phyloP scores from a whole-genome alignment of 2,797 vertebrate species.

The Cichlasoma orientale region DNA sequence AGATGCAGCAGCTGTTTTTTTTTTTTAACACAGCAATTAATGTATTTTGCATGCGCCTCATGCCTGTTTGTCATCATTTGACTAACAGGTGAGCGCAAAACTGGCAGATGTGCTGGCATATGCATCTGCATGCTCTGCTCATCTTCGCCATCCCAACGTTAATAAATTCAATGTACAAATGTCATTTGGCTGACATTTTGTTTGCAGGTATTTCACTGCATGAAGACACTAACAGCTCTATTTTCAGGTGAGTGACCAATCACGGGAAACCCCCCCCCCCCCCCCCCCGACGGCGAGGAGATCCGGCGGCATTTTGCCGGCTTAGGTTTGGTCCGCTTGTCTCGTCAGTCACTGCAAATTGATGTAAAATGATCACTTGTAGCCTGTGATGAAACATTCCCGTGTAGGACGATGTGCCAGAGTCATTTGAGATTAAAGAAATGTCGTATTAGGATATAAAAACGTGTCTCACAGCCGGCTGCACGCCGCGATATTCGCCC shows the following conservation, averaged over 20 bases:
- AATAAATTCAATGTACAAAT: conserved; percentile 44
- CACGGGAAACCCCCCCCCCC: too few relatives aligned
- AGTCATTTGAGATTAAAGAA: background rate
- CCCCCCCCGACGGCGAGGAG: background rate
- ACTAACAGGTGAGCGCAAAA: conserved; percentile 43
- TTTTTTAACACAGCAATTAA: conserved; percentile 33
- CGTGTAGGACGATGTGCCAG: background rate
- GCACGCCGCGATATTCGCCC: background rate
- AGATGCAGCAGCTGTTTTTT: conserved; percentile 53
- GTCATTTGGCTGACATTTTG: conserved; percentile 14
- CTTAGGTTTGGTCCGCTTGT: background rate
- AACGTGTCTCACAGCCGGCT: background rate
- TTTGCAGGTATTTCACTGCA: background rate
- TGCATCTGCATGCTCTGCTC: conserved; percentile 37
- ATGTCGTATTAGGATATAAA: background rate
- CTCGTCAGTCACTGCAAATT: background rate
- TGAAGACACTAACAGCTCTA: background rate
- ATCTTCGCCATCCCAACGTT: conserved; percentile 12
- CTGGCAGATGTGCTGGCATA: conserved; percentile 56
- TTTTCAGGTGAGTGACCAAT: background rate
- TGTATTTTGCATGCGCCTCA: conserved; percentile 50
- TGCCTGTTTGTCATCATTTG: conserved; percentile 12
- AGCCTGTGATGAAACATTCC: background rate
- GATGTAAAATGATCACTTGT: background rate
- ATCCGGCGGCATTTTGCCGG: background rate